Conservation (phyloP, 1,140 invertebrate genomes). For the Rhopalosiphum padi region DNA sequence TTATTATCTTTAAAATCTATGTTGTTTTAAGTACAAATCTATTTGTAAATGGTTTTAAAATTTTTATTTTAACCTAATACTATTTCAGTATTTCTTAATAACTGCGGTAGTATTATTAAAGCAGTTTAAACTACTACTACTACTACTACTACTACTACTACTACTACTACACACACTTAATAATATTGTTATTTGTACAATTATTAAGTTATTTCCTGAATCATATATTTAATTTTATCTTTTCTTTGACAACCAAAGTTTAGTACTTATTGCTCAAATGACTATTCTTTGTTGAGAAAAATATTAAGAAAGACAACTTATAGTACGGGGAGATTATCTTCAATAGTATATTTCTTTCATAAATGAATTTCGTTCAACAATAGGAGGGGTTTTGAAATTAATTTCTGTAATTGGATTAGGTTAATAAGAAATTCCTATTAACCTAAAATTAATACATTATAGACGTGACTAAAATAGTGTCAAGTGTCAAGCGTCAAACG, state of each 20-base stretch:
- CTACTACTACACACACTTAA: not conserved
- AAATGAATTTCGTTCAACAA: not conserved
- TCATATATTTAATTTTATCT: conserved; percentile 31
- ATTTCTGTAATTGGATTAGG: not conserved
- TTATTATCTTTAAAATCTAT: not conserved
- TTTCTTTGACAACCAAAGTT: not conserved
- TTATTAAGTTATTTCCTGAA: conserved; percentile 29
- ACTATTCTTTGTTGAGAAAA: not conserved
- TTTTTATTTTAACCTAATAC: not conserved
- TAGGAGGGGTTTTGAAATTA: not conserved
- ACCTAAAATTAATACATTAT: not conserved
- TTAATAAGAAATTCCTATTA: not conserved
- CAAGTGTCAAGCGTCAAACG: not conserved
- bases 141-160: too few species aligned
- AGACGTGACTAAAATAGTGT: not conserved
- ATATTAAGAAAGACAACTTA: not conserved
- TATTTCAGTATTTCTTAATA: conserved; percentile 29
- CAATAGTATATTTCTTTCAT: not conserved
- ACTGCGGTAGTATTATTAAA: not conserved
- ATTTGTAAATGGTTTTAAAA: not conserved
- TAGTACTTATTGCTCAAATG: not conserved
- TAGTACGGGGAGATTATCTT: not conserved
- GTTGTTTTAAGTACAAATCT: not conserved
- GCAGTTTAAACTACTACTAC: not conserved
- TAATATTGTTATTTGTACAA: not conserved